Evolutionary conservation across 2,113 vertebrate species (phyloP).

Genomic region (Spizaetus ornatus): DNA sequence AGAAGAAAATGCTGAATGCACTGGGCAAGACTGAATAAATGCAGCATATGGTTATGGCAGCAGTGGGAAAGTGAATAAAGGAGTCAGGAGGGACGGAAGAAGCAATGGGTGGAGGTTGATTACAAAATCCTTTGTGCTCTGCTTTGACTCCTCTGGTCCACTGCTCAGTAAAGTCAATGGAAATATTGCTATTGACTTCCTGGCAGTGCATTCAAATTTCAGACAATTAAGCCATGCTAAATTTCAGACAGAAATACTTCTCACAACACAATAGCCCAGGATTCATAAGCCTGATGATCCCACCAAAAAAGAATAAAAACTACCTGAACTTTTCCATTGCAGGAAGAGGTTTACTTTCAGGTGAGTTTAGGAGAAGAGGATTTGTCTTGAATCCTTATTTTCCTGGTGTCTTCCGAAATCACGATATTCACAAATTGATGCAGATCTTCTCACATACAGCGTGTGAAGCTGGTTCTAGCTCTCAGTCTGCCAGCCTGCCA

Average conservation of each 20-base stretch:
- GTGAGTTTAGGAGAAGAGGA: neutral
- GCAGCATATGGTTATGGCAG: neutral
- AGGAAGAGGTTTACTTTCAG: neutral
- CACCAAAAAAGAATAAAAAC: neutral
- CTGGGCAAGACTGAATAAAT: neutral
- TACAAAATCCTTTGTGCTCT: neutral
- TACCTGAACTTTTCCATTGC: neutral
- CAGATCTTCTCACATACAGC: neutral
- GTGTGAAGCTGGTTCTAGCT: neutral
- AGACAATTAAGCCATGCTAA: neutral
- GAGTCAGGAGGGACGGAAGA: neutral
- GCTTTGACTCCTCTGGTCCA: neutral
- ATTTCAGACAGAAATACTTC: neutral
- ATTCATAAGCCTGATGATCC: neutral
- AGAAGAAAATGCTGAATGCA: neutral
- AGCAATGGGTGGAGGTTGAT: neutral
- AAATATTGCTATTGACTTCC: neutral
- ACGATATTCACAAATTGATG: neutral
- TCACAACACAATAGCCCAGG: neutral
- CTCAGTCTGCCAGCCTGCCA: neutral
- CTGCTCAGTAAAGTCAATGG: neutral
- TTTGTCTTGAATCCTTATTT: neutral
- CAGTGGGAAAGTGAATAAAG: neutral
- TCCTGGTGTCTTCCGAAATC: neutral
- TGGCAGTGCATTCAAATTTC: neutral